A percentile compares a stretch with the other conserved stretches of the same genome.
phyloP scores from a whole-genome alignment of 2,113 vertebrate species.

The Phalacrocorax aristotelis region DNA sequence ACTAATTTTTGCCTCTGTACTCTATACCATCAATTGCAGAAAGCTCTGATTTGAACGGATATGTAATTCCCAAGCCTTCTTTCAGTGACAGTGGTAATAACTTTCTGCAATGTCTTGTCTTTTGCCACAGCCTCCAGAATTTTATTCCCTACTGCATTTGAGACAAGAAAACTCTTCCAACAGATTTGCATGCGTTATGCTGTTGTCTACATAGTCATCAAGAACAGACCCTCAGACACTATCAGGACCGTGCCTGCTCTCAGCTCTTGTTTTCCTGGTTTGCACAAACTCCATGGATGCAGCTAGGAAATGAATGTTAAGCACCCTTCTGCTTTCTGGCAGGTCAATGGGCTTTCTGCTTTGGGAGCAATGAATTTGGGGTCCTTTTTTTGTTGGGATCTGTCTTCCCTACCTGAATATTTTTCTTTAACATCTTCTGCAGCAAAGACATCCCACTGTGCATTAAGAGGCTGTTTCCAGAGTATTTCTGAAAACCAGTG shows the following conservation, averaged over 20 bases:
- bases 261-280: not conserved
- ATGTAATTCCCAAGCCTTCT: not conserved
- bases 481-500: not conserved
- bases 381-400: not conserved
- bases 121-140: not conserved
- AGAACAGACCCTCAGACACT: not conserved
- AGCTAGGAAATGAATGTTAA: not conserved
- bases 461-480: not conserved
- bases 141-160: not conserved
- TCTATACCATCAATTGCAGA: not conserved
- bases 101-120: not conserved
- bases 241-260: not conserved
- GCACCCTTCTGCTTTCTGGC: not conserved
- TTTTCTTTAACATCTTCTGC: not conserved
- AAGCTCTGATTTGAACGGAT: not conserved
- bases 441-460: not conserved
- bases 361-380: not conserved
- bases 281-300: not conserved
- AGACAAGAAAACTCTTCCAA: not conserved
- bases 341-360: not conserved
- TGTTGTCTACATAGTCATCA: not conserved
- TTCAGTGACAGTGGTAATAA: not conserved
- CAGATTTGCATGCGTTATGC: not conserved
- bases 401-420: not conserved
- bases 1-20: not conserved